These are phyloP conservation scores for Tachysurus fulvidraco DNA, from an alignment of 2,113 vertebrate species.

Conservation along the genomic window DNA sequence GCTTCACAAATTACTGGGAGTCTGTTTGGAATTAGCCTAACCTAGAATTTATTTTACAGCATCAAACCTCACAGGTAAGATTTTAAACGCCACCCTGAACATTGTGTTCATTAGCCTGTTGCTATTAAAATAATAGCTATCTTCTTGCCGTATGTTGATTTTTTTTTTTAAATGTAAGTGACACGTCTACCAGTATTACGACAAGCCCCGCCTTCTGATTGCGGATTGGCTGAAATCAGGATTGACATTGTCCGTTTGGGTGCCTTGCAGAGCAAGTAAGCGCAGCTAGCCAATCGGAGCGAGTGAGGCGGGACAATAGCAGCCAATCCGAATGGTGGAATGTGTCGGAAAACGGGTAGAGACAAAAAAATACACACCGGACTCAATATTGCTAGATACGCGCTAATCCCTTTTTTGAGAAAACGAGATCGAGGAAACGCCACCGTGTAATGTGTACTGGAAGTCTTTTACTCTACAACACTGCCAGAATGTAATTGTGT, in stretches of 20 bases:
- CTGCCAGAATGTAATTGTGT: background rate
- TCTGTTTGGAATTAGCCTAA: background rate
- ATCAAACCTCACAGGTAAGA: conserved; percentile 19
- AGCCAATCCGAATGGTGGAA: background rate
- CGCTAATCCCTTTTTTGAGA: background rate
- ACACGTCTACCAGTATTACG: conserved; percentile 26
- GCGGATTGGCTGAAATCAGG: background rate
- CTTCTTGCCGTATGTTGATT: background rate
- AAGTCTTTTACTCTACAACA: background rate
- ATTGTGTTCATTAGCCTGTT: background rate
- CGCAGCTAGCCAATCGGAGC: background rate
- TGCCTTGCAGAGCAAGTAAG: background rate
- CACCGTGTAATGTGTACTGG: background rate
- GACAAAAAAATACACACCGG: background rate
- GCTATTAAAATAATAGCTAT: too few species aligned
- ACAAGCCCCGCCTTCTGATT: background rate
- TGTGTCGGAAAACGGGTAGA: conserved; percentile 12
- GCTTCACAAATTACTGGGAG: background rate
- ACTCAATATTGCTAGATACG: background rate
- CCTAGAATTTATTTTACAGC: background rate
- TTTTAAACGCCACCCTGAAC: background rate
- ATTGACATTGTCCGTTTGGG: background rate
- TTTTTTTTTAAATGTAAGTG: background rate
- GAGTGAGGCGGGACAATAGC: background rate
- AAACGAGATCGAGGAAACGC: background rate